Percentiles rank a stretch among this genome's conserved stretches.
These are phyloP conservation scores for Lampropteryx suffumata DNA, from an alignment of 2,888 invertebrate species.

Conservation along the genomic window DNA sequence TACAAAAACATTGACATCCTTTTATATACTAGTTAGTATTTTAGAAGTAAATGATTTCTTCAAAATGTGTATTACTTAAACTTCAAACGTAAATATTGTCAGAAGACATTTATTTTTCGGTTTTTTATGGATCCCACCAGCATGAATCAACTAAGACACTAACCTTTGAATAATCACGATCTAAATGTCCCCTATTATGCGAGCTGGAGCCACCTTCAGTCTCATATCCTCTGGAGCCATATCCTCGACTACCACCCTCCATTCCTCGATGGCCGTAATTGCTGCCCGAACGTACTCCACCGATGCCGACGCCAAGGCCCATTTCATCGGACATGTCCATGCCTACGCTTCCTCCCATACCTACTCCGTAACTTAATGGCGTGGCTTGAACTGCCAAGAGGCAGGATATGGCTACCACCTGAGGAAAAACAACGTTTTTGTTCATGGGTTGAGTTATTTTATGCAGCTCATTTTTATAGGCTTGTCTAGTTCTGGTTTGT, in stretches of 20 bases:
- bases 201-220: conserved; percentile 5
- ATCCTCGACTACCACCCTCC: not conserved
- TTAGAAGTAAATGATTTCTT: too few species aligned
- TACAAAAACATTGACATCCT: too few species aligned
- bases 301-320: not conserved
- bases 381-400: conserved; percentile 13
- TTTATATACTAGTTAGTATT: too few species aligned
- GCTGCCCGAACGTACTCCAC: conserved; percentile 2
- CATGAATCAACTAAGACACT: not conserved
- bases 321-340: not conserved
- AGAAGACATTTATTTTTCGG: too few species aligned
- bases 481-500: too few species aligned
- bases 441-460: too few species aligned
- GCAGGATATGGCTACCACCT: conserved; percentile 12
- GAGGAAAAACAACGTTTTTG: conserved; percentile 1
- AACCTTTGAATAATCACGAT: conserved; percentile 8
- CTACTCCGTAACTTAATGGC: not conserved
- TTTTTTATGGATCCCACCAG: too few species aligned
- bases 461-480: too few species aligned
- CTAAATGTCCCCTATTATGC: conserved; percentile 5
- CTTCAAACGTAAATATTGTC: too few species aligned
- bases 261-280: conserved; percentile 2
- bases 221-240: conserved; percentile 1
- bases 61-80: too few species aligned
- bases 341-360: not conserved